These are phyloP conservation scores for Drosophila monieri DNA, from an alignment of 2,888 invertebrate species.

Conservation along the genomic window DNA sequence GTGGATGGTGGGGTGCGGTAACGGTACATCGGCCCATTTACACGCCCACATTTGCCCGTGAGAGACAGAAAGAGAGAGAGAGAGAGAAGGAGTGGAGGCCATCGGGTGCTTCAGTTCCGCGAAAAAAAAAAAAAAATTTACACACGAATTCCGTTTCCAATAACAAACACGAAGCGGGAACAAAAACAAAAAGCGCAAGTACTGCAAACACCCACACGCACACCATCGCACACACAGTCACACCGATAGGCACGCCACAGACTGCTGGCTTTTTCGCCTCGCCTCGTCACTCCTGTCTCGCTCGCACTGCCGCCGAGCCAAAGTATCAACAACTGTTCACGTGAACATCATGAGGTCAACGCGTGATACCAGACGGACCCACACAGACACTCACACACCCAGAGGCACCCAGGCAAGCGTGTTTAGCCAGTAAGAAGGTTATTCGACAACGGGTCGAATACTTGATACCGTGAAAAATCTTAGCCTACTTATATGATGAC, in stretches of 20 bases:
- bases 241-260: constrained; percentile 57
- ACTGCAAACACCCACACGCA: constrained; percentile 41
- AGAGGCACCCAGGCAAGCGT: constrained; percentile 81
- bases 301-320: constrained; percentile 34
- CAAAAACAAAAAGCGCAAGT: constrained; percentile 42
- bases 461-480: neutral
- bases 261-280: constrained; percentile 34
- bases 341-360: constrained; percentile 89
- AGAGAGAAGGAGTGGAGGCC: constrained; percentile 31
- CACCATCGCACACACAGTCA: constrained; percentile 10
- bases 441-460: constrained; percentile 1
- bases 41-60: constrained; percentile 54
- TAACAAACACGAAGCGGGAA: constrained; percentile 56
- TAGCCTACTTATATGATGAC: neutral
- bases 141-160: constrained; percentile 67
- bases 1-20: constrained; percentile 21
- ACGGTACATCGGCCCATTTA: constrained; percentile 48
- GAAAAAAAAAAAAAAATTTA: constrained; percentile 54
- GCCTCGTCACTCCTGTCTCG: constrained; percentile 9
- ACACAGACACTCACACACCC: constrained; percentile 84
- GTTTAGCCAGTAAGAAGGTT: constrained; percentile 42
- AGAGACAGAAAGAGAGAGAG: neutral
- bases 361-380: constrained; percentile 85
- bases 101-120: constrained; percentile 64
- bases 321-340: constrained; percentile 85